Evolutionary conservation across 2,888 invertebrate species (phyloP), one percentile per base, ranked within the genome.

Genomic region (Bugula neritina): DNA sequence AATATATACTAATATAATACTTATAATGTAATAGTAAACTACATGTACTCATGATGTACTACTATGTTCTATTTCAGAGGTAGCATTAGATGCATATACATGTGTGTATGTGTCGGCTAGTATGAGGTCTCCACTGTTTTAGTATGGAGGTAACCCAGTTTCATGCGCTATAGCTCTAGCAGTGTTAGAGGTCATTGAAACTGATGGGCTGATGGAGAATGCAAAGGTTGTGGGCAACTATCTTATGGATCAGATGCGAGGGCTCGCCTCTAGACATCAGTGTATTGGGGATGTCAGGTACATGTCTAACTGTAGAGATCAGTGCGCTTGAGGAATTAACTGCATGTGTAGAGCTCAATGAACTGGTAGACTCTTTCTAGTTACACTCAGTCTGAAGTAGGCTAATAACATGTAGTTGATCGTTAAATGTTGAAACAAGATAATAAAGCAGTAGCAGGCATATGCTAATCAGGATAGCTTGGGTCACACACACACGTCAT

Each of bases 81-180:
- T 43, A 43, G 17, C 17, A 17, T 43, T 10, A 17, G 43, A 5
- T 10, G 43, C 43, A 43, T 43, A 17, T 43, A 43, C 10, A 5
- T 17, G 17, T 43, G 43, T 43, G 17, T 43, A 43, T 43, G 5
- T 17, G 5, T 5, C 10, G 17, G 43, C 43, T 43, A 43, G 43
- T 43, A 43, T 43, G 5, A 43, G 43, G 10, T 43, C 43, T 43
- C 5, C 5, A 5, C 13, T 54, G 35, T 75, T 84, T 69, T 85
- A 94, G 93, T 99, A 94, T 82, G 99, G 98, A 17, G 99, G 99
- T 13, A 99, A 99, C 86, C 97, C 99, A 17, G 98, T 99, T 0
- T 96, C 97, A 0, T 97, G 97, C 82, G 96, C 97, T 0, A 92
- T 97, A 70, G 95, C 94, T 0, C 91, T 92, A 81, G 93, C 96